Conservation (phyloP, 2,113 vertebrate genomes). For the Bubo bubo region DNA sequence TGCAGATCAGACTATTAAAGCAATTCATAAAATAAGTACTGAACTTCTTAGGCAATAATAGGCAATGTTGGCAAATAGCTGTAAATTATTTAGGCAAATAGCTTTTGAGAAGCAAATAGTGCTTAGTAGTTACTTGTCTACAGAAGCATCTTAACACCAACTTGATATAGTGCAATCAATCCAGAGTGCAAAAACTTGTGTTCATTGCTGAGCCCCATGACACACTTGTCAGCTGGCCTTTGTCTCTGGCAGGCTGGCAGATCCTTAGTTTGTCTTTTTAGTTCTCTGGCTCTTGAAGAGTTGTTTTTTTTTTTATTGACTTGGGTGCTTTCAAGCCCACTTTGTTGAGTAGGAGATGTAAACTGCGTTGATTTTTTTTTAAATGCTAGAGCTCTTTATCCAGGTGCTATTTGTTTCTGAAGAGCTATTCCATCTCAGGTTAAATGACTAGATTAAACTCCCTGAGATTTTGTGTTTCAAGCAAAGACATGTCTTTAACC, state of each 20-base stretch:
- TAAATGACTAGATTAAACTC: not conserved
- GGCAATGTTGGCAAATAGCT: not conserved
- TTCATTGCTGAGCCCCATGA: not conserved
- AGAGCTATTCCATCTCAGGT: not conserved
- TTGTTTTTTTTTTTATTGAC: not conserved
- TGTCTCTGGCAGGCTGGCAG: not conserved
- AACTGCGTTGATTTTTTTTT: not conserved
- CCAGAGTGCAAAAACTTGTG: not conserved
- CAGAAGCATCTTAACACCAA: not conserved
- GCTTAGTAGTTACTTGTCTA: not conserved
- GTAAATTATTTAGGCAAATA: not conserved
- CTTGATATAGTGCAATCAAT: rapidly evolving
- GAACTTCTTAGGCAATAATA: not conserved
- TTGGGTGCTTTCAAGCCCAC: not conserved
- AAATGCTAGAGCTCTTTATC: not conserved
- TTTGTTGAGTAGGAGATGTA: not conserved
- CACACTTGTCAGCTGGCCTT: not conserved
- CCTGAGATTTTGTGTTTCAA: not conserved
- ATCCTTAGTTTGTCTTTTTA: not conserved
- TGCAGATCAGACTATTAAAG: not conserved
- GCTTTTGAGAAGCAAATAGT: not conserved
- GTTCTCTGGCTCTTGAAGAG: not conserved
- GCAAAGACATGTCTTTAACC: not conserved
- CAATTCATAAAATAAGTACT: not conserved
- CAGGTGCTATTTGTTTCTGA: not conserved